A percentile compares a stretch with the other conserved stretches of the same genome.
Evolutionary conservation across 2,113 vertebrate genomes (phyloP).

Genomic region (Cricetomys ansorgei): DNA sequence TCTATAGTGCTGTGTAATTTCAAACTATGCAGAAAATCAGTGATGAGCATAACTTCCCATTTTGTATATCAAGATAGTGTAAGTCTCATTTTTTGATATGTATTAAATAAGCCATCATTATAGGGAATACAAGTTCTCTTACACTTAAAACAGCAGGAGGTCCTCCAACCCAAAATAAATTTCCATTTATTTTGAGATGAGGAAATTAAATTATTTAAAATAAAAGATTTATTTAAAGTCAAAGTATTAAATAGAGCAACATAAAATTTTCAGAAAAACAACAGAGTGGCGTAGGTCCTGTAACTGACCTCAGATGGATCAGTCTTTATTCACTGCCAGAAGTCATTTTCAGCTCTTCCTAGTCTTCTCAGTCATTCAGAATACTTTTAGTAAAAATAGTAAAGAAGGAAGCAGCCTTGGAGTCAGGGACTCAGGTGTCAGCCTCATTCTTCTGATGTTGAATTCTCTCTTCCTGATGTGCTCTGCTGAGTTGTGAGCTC

Average conservation of each 20-base stretch:
- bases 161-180: background rate
- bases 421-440: accelerated
- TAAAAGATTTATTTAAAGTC: slow-evolving; percentile 13
- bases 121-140: background rate
- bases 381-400: background rate
- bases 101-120: background rate
- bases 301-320: background rate
- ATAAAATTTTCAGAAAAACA: background rate
- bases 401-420: background rate
- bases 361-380: background rate
- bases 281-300: background rate
- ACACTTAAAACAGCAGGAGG: background rate
- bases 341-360: background rate
- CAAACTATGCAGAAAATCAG: background rate
- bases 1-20: slow-evolving; percentile 45
- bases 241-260: background rate
- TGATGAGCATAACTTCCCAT: background rate
- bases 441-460: accelerated
- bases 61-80: background rate
- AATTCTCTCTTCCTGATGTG: background rate
- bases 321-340: background rate
- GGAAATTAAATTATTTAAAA: slow-evolving; percentile 15
- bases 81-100: background rate
- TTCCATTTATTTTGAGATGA: slow-evolving; percentile 27
- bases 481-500: background rate